phyloP scores from a whole-genome alignment of 1,140 invertebrate species.

The Geopemphigus sp. region DNA sequence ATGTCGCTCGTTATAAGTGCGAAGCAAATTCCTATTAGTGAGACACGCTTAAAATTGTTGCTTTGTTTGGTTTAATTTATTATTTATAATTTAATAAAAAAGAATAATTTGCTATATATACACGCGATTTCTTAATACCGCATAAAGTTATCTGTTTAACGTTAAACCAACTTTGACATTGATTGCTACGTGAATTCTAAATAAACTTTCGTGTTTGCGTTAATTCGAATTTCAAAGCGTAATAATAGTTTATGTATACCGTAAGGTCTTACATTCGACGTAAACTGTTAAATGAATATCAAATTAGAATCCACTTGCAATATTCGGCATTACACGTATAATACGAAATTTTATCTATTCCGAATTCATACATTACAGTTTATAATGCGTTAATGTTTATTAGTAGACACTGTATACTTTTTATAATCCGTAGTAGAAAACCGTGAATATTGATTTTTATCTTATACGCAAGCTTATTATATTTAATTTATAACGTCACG shows the following conservation, averaged over 20 bases:
- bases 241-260: not conserved
- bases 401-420: too few species aligned
- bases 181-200: not conserved
- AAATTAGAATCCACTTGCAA: too few species aligned
- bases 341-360: too few species aligned
- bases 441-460: too few species aligned
- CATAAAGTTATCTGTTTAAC: not conserved
- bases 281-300: not conserved
- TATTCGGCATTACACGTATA: not conserved
- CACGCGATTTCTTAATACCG: not conserved
- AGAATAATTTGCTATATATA: too few species aligned
- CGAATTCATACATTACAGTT: too few species aligned
- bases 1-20: not conserved
- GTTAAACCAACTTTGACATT: not conserved
- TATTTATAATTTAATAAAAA: not conserved
- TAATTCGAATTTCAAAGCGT: not conserved
- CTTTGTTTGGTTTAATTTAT: not conserved
- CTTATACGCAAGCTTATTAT: too few species aligned
- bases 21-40: not conserved
- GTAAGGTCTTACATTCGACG: not conserved
- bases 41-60: not conserved
- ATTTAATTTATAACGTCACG: too few species aligned
- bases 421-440: too few species aligned
- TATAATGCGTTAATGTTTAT: too few species aligned
- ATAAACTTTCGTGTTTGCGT: not conserved